Evolutionary conservation across 2,888 invertebrate genomes (phyloP), one percentile per base, ranked within the genome.

Genomic region (Conomelus anceps): DNA sequence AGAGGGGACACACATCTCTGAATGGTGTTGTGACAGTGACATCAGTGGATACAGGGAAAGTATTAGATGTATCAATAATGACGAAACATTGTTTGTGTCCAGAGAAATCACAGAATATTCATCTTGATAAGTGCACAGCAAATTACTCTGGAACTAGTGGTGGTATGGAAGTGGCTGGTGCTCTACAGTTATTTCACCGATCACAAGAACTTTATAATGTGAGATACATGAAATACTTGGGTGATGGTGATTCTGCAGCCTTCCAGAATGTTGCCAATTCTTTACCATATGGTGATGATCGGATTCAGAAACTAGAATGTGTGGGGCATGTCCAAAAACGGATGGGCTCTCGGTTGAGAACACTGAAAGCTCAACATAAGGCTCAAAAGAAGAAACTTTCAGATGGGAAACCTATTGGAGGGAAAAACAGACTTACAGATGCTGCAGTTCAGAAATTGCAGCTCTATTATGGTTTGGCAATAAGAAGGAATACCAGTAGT

Each of bases 141-240:
- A 91, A 91, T 86, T 90, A 89, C 87, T 63, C 85, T 86, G 89
- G 90, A n/a, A 87, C 89, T 7, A 91, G 90, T 89, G 91, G 90
- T 24, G 89, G 89, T 13, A 91, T 91, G 91, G 91, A 91, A 88
- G 91, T 91, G 26, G 88, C 89, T 41, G 91, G 91, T 26, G 89
- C 89, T 22, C 22, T 87, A 34, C 84, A 90, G 26, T 90, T 89
- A n/a, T 90, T 89, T 89, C 85, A 90, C 13, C 88, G 90, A 24
- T 91, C 91, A 23, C 86, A 89, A 23, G 87, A 41, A 24, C 24
- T 41, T 22, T 89, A 90, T 86, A 89, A 89, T 88, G 89, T 90
- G n/a, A 34, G 89, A 34, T 91, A 90, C 41, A 29, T 89, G 13
- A 88, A 90, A 22, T 91, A 91, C 86, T 41, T 91, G 6, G 89